Conservation (phyloP, 2,113 vertebrate genomes). For the Campylomormyrus numenius region DNA sequence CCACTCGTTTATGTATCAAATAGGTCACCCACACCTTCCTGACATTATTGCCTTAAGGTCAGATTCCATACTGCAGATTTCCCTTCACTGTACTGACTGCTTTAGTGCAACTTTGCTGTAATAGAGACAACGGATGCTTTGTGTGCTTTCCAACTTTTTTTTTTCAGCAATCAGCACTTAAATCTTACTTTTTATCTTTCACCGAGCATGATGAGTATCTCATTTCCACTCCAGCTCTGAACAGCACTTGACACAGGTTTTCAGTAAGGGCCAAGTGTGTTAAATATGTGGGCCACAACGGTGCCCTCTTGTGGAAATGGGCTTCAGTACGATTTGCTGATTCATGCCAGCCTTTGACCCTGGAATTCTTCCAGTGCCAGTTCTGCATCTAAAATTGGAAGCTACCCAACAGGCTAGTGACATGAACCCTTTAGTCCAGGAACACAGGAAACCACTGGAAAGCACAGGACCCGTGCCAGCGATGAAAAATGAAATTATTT, state of each 20-base stretch:
- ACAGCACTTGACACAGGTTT: not conserved
- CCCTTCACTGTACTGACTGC: not conserved
- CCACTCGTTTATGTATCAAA: not conserved
- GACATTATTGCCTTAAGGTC: not conserved
- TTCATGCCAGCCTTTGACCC: not conserved
- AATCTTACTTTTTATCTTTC: not conserved
- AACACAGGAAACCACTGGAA: not conserved
- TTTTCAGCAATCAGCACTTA: not conserved
- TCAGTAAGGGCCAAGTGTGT: not conserved
- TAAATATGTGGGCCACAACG: not conserved
- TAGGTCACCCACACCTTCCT: not conserved
- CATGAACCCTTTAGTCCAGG: not conserved
- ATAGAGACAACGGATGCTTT: not conserved
- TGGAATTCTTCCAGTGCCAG: not conserved
- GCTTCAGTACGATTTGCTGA: not conserved
- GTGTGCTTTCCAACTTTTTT: not conserved
- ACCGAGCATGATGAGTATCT: not conserved
- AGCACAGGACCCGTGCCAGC: not conserved
- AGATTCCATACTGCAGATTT: not conserved
- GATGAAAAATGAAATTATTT: not conserved
- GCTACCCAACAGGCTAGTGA: not conserved
- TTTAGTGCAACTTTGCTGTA: not conserved
- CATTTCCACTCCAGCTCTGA: not conserved
- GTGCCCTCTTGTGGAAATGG: not conserved
- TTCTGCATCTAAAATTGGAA: not conserved